phyloP scores from a whole-genome alignment of 2,113 vertebrate genomes.

The Pseudorasbora parva region DNA sequence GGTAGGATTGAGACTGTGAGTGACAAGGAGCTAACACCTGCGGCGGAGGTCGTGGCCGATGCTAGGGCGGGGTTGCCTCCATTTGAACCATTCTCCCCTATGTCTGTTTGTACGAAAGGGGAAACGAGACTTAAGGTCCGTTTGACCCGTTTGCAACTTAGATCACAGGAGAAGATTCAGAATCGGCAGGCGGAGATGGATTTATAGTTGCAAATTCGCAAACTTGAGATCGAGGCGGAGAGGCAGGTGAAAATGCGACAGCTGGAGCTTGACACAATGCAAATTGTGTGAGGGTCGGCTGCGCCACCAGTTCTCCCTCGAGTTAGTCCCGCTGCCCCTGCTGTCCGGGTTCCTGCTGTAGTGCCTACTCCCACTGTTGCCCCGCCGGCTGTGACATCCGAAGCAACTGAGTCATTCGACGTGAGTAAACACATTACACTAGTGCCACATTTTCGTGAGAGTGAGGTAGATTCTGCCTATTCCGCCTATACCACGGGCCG shows the following conservation, averaged over 20 bases:
- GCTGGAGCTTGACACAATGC: not conserved
- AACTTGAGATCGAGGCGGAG: not conserved
- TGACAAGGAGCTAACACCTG: too few species aligned
- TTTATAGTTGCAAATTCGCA: not conserved
- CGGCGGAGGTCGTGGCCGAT: too few species aligned
- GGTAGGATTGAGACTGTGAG: too few species aligned
- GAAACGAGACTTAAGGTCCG: too few species aligned
- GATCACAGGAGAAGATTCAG: too few species aligned
- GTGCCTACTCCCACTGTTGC: not conserved
- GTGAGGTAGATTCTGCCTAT: too few species aligned
- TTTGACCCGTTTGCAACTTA: too few species aligned
- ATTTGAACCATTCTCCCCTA: too few species aligned
- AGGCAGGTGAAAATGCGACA: not conserved
- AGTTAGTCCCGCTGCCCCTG: not conserved
- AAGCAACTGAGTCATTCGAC: not conserved
- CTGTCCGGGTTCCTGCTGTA: not conserved
- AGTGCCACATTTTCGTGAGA: slow-evolving; percentile 40
- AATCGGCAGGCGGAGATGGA: not conserved
- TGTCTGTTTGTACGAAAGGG: too few species aligned
- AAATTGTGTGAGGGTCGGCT: not conserved
- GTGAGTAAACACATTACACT: not conserved
- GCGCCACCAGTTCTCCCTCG: not conserved
- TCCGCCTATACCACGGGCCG: too few species aligned
- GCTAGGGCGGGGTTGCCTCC: too few species aligned
- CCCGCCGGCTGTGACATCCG: not conserved